Evolutionary conservation across 2,797 vertebrate species (phyloP).

Genomic region (Ceryle rudis): DNA sequence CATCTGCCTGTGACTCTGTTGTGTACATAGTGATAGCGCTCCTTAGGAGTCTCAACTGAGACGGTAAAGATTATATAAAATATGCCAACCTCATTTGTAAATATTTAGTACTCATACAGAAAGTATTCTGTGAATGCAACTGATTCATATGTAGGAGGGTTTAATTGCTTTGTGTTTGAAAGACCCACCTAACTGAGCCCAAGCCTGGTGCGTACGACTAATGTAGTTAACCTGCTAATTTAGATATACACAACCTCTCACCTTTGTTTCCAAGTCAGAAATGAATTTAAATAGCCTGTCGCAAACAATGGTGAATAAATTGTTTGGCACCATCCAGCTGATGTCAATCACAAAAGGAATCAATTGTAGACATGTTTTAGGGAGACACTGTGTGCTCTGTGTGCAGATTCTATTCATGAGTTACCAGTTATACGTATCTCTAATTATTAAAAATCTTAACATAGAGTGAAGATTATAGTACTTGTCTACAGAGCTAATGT

Average conservation of each 20-base stretch:
- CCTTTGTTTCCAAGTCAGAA: not conserved
- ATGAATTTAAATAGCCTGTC: not conserved
- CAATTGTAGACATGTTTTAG: not conserved
- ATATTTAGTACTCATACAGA: constrained; percentile 21
- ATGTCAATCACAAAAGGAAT: not conserved
- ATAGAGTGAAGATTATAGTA: not conserved
- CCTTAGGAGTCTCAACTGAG: not conserved
- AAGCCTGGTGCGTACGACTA: not conserved
- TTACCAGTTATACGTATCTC: not conserved
- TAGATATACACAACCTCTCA: not conserved
- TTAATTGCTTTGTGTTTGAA: constrained; percentile 26
- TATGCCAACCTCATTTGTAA: constrained; percentile 43
- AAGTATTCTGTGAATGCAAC: constrained; percentile 41
- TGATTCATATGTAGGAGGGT: constrained; percentile 39
- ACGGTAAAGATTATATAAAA: constrained; percentile 4
- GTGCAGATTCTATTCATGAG: not conserved
- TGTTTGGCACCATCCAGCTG: not conserved
- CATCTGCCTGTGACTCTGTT: not conserved
- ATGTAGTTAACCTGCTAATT: not conserved
- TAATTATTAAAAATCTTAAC: not conserved
- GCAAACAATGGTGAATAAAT: not conserved
- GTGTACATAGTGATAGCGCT: not conserved
- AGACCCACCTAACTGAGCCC: constrained; percentile 43
- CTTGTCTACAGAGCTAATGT: not conserved
- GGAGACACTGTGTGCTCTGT: not conserved